phyloP scores from a whole-genome alignment of 2,113 vertebrate species.

The Osmerus eperlanus region DNA sequence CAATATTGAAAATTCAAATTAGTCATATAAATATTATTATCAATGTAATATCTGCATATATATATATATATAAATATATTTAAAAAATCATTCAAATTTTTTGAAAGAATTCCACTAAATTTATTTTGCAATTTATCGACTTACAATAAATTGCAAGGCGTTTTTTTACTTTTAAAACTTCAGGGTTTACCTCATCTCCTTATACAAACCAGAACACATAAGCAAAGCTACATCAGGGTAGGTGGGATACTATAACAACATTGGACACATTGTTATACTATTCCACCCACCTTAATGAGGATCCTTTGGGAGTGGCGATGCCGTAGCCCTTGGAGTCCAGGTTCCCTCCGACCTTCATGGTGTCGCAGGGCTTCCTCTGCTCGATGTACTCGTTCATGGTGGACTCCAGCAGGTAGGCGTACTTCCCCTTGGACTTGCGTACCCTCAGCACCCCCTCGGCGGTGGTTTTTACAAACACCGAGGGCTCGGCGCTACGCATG shows the following conservation, averaged over 20 bases:
- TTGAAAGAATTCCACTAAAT: constrained; percentile 61
- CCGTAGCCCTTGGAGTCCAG: constrained; percentile 99
- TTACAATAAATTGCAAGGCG: constrained; percentile 73
- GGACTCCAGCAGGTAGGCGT: constrained; percentile 98
- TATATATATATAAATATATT: background rate
- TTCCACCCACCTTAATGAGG: constrained; percentile 99
- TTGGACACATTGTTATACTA: constrained; percentile 99
- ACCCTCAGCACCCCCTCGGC: constrained; percentile 95
- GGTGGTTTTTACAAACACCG: constrained; percentile 98
- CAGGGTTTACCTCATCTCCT: constrained; percentile 83
- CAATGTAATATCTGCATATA: constrained; percentile 17
- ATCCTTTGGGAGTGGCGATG: constrained; percentile 99
- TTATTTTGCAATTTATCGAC: constrained; percentile 71
- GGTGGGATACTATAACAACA: constrained; percentile 99
- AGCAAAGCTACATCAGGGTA: constrained; percentile 99
- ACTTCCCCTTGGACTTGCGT: constrained; percentile 98
- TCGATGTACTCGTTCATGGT: constrained; percentile 99
- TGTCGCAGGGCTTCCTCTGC: constrained; percentile 97
- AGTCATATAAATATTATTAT: constrained; percentile 7
- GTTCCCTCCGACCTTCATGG: constrained; percentile 99
- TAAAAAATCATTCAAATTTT: constrained; percentile 40
- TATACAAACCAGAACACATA: constrained; percentile 99
- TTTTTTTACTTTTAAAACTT: constrained; percentile 46
- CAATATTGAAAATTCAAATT: constrained; percentile 20
- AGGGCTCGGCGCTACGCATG: constrained; percentile 97